Evolutionary conservation across 2,888 invertebrate genomes (phyloP).

Genomic region (Piscicola geometra): DNA sequence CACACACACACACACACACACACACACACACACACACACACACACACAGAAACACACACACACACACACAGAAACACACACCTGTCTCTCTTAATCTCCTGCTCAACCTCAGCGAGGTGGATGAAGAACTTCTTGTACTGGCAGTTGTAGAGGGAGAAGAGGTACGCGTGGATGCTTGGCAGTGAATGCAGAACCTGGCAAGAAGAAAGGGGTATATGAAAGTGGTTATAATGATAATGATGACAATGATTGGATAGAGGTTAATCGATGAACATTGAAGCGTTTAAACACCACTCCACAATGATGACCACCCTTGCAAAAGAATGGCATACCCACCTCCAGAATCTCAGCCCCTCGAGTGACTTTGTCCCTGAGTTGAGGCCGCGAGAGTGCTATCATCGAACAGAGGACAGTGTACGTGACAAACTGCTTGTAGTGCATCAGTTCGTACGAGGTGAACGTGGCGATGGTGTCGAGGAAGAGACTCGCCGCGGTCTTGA

Average conservation of each 20-base stretch:
- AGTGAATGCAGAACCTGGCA: constrained; percentile 64
- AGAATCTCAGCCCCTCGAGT: constrained; percentile 75
- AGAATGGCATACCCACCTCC: constrained; percentile 60
- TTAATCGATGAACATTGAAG: not conserved
- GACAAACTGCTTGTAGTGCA: constrained; percentile 85
- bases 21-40: constrained; percentile 19
- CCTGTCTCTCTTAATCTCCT: constrained; percentile 23
- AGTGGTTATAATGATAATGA: not conserved
- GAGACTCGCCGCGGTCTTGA: constrained; percentile 83
- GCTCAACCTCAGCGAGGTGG: constrained; percentile 59
- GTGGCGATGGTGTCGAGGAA: constrained; percentile 98
- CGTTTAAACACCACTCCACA: too few species aligned
- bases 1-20: constrained; percentile 19
- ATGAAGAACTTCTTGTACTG: constrained; percentile 88
- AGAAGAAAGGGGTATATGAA: not conserved
- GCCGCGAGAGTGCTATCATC: constrained; percentile 75
- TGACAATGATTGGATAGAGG: not conserved
- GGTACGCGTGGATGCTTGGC: constrained; percentile 66
- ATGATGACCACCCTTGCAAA: not conserved
- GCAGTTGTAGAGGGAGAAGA: constrained; percentile 82
- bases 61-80: constrained; percentile 13
- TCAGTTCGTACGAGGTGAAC: constrained; percentile 95
- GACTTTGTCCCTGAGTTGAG: constrained; percentile 73
- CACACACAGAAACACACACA: constrained; percentile 13
- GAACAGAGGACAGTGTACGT: constrained; percentile 76